Evolutionary conservation across 2,888 invertebrate species (phyloP), one percentile per base, ranked within the genome.

Genomic region (Clunio marinus): DNA sequence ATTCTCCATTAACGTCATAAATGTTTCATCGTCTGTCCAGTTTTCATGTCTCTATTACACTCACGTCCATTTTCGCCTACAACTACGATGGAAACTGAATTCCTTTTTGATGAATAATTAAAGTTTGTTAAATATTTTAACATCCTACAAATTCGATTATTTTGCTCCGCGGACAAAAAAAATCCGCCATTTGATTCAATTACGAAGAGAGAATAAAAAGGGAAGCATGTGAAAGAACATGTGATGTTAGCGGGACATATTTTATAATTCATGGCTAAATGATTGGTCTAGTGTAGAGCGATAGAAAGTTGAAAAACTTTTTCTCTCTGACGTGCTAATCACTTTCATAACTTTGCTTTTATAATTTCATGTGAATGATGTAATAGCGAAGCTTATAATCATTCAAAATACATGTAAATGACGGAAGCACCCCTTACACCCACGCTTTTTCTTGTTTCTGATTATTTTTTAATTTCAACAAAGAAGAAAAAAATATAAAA

Each of bases 171-270:
- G 51, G 51, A 51, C 22, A 13, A 51, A n/a, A n/a, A n/a, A 51
- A 51, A 51, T 51, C 51, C 51, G 51, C 17, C 51, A 51, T 51
- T 51, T 51, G n/a, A 51, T 51, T 51, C 51, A 51, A 51, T 51
- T 51, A 51, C 2, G 3, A 8, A 7, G 22, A 22, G n/a, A 22
- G 17, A 13, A 51, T 3, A 51, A 17, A 51, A 17, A 5, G 17
- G n/a, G 22, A 51, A 3, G 51, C 51, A 51, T 51, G 51, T 51
- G 51, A 51, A 51, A 22, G 51, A 51, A 51, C 51, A 51, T 22
- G 51, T 51, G 51, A 20, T n/a, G 13, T 17, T 2, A 22, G 51
- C 51, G 22, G 51, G 22, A 51, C 22, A 22, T 51, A 20, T 32
- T 51, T 51, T 13, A 51, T 17, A 17, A 20, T 51, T 51, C 5